Base-by-base conservation (phyloP, 1,140 invertebrate species). In the Bacillus rossius region DNA sequence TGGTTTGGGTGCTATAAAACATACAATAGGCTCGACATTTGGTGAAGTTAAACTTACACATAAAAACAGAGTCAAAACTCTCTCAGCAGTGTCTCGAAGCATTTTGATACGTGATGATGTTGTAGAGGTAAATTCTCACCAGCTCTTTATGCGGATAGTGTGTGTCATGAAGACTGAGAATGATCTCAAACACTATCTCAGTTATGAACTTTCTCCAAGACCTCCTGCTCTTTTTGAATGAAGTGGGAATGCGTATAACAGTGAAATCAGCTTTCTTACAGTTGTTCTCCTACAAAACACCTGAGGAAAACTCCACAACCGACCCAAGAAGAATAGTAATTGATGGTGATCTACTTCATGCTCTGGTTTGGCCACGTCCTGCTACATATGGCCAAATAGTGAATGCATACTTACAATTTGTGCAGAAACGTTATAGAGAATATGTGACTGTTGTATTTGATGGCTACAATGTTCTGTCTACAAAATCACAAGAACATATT, bases 201-300 rank as follows among this genome's bases (percentile, higher is more conserved):
- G 67, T 54, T 73, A 71, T 67, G 71, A 76, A 69, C 40, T 75
- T 45, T 66, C 65, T 49, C 69, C 70, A 47, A 72, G 65, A 67
- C 70, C 73, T 20, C 58, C 62, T 61, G 59, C 71, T 54, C 49
- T 76, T 62, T 76, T 73, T 68, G 66, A n/a, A 71, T 67, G 67
- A 61, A 61, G 48, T 63, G 66, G 67, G 67, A 59, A 73, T 74
- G 71, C 61, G 69, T 63, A 73, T 74, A 71, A 67, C 65, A 7
- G 65, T 55, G 17, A 73, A 74, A 67, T 54, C 70, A 8, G 50
- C 65, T 62, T 64, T 75, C 20, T 74, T 45, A 8, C 17, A 25
- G 72, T 48, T 57, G 66, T 64, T 64, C 65, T 65, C 68, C 68
- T 47, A 23, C 68, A 26, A 7, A 17, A 20, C 43, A 19, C 43